Evolutionary conservation across 2,888 invertebrate genomes (phyloP).

Genomic region (Tipula unca): DNA sequence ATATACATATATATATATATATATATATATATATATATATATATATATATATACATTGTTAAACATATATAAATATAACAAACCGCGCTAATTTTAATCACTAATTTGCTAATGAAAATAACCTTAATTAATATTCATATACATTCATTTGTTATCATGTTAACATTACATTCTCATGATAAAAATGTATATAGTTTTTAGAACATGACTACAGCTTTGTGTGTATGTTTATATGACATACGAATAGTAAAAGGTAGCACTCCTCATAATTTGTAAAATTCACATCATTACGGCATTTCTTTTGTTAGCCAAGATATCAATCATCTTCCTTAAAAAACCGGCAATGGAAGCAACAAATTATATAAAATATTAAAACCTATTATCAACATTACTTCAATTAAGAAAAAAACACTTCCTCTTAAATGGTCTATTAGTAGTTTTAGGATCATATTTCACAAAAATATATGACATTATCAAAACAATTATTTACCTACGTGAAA

Average conservation of each 20-base stretch:
- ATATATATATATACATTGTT: no score
- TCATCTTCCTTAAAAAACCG: neutral
- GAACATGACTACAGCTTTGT: neutral
- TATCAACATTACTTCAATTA: neutral
- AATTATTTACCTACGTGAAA: neutral
- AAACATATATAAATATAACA: no score
- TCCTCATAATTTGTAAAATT: neutral
- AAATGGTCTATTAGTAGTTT: neutral
- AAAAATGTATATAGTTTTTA: neutral
- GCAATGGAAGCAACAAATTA: neutral
- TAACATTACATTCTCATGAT: neutral
- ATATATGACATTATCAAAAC: neutral
- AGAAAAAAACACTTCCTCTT: neutral
- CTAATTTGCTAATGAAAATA: neutral
- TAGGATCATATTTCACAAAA: neutral
- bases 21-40: no score
- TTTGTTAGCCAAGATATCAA: neutral
- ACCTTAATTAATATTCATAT: neutral
- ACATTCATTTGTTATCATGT: neutral
- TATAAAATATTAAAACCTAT: neutral
- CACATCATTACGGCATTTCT: neutral
- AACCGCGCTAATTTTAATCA: neutral
- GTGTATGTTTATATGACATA: neutral
- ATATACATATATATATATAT: no score
- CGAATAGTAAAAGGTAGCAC: neutral